phyloP scores from a whole-genome alignment of 2,888 invertebrate genomes.

The Meganola albula region DNA sequence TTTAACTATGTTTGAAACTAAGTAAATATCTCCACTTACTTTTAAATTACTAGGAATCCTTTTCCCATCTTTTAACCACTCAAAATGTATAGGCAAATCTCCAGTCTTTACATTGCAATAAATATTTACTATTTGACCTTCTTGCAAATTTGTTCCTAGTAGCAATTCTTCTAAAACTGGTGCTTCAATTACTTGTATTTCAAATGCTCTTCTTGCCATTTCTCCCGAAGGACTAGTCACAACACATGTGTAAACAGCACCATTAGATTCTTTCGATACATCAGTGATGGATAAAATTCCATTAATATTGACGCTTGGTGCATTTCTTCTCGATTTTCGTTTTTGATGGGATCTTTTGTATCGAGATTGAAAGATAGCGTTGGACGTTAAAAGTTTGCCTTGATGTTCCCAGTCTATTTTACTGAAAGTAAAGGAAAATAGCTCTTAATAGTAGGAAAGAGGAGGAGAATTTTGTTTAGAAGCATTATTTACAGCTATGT shows the following conservation, averaged over 20 bases:
- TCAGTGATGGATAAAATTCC: slow-evolving; percentile 80
- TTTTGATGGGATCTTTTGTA: slow-evolving; percentile 46
- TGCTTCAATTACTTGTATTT: slow-evolving; percentile 84
- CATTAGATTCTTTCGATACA: slow-evolving; percentile 81
- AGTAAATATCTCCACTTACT: slow-evolving; percentile 47
- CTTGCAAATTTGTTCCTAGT: slow-evolving; percentile 87
- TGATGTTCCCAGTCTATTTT: slow-evolving; percentile 73
- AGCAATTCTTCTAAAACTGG: slow-evolving; percentile 89
- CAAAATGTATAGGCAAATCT: slow-evolving; percentile 83
- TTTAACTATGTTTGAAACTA: not conserved
- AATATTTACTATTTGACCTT: slow-evolving; percentile 90
- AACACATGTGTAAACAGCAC: slow-evolving; percentile 86
- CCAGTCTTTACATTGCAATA: slow-evolving; percentile 87
- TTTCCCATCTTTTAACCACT: slow-evolving; percentile 82
- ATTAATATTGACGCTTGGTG: slow-evolving; percentile 58
- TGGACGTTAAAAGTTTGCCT: slow-evolving; percentile 54
- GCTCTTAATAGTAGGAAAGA: too few relatives aligned
- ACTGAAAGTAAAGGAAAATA: too few relatives aligned
- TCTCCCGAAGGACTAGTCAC: slow-evolving; percentile 84
- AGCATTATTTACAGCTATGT: too few relatives aligned
- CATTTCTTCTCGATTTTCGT: slow-evolving; percentile 46
- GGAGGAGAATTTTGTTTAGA: too few relatives aligned
- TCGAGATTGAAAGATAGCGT: slow-evolving; percentile 55
- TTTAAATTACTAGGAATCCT: slow-evolving; percentile 80
- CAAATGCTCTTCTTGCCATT: slow-evolving; percentile 74